A percentile compares a stretch with the other conserved stretches of the same genome.
These are phyloP conservation scores for Pteronura brasiliensis DNA, from an alignment of 2,113 vertebrate genomes.

Conservation along the genomic window DNA sequence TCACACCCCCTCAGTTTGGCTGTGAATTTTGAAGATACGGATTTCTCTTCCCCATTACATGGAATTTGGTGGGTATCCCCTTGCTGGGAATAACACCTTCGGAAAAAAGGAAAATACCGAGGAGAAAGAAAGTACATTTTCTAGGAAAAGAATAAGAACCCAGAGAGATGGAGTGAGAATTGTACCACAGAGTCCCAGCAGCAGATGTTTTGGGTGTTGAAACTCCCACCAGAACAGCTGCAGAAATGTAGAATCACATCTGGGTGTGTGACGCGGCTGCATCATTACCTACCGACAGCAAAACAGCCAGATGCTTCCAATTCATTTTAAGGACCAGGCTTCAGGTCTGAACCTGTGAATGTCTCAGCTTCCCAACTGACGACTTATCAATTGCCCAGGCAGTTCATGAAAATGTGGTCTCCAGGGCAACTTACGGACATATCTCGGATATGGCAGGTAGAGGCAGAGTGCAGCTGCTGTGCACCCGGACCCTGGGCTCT, in stretches of 20 bases:
- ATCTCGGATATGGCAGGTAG: neutral
- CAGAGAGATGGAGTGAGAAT: slow-evolving; percentile 80
- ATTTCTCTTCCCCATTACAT: neutral
- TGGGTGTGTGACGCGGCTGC: slow-evolving; percentile 82
- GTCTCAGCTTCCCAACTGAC: slow-evolving; percentile 14
- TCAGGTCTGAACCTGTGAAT: slow-evolving; percentile 68
- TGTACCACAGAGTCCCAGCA: slow-evolving; percentile 82
- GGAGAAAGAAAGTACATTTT: slow-evolving; percentile 76
- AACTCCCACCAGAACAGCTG: slow-evolving; percentile 88
- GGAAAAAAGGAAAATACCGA: slow-evolving; percentile 17
- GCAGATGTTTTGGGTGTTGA: slow-evolving; percentile 86
- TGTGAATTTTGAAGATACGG: slow-evolving; percentile 27
- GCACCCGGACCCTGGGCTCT: neutral
- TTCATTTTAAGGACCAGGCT: slow-evolving; percentile 81
- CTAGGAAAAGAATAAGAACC: slow-evolving; percentile 77
- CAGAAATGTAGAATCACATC: slow-evolving; percentile 87
- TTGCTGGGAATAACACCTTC: slow-evolving; percentile 43
- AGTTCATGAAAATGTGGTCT: neutral
- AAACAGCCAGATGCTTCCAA: slow-evolving; percentile 85
- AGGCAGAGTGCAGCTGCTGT: neutral
- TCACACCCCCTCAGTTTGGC: slow-evolving; percentile 14
- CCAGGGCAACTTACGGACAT: neutral
- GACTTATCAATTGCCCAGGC: neutral
- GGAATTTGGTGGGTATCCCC: slow-evolving; percentile 40
- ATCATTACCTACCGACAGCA: slow-evolving; percentile 85